Percentiles rank a stretch among this genome's conserved stretches.
Evolutionary conservation across 2,113 vertebrate genomes (phyloP).

Genomic region (Plecotus auritus): DNA sequence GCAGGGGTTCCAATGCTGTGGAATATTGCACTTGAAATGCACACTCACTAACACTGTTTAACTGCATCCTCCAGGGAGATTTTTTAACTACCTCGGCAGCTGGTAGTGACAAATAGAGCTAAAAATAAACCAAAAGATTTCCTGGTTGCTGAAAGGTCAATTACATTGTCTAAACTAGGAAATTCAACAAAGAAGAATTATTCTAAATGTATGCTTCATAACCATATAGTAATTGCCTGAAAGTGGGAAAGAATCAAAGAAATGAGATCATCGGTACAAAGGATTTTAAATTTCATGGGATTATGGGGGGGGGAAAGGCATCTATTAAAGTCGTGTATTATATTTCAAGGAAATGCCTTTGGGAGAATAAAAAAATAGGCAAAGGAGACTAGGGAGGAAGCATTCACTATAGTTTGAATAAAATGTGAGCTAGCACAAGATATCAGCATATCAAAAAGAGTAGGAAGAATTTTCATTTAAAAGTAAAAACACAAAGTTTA

Average conservation of each 20-base stretch:
- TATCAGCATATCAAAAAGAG: conserved; percentile 52
- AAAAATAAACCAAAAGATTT: conserved; percentile 56
- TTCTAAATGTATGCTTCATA: conserved; percentile 30
- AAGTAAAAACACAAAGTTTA: conserved; percentile 32
- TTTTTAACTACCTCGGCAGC: conserved; percentile 55
- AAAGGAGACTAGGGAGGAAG: background rate
- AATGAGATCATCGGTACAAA: conserved; percentile 34
- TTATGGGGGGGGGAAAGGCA: background rate
- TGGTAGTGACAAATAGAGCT: conserved; percentile 58
- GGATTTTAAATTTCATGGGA: conserved; percentile 4
- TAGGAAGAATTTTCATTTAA: conserved; percentile 37
- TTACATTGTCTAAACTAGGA: conserved; percentile 53
- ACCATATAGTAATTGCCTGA: background rate
- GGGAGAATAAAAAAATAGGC: background rate
- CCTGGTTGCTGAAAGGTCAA: conserved; percentile 45
- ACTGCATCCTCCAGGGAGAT: conserved; percentile 10
- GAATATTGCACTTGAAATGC: background rate
- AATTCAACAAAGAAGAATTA: background rate
- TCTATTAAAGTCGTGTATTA: background rate
- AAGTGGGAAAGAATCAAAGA: conserved; percentile 28
- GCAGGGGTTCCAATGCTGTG: background rate
- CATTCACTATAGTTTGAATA: conserved; percentile 38
- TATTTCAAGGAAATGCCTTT: conserved; percentile 37
- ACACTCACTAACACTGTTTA: conserved; percentile 1
- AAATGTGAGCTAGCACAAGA: conserved; percentile 22